Percentiles rank a stretch among this genome's conserved stretches.
phyloP scores from a whole-genome alignment of 2,888 invertebrate species.

The Hyposoter didymator region DNA sequence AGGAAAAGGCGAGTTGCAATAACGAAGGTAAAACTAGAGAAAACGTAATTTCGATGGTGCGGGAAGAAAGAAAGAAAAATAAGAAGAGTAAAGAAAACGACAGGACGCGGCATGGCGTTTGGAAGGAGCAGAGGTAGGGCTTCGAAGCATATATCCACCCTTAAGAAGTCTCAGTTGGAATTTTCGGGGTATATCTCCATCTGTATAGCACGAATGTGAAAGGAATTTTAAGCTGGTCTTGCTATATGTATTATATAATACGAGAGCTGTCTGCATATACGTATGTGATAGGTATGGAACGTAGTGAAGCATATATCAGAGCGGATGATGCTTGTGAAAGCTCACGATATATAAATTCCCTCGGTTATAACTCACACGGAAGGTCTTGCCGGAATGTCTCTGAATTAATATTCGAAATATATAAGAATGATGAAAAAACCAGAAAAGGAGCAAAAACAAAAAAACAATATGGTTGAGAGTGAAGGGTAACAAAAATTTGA shows the following conservation, averaged over 20 bases:
- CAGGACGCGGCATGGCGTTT: background rate
- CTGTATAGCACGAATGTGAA: slow-evolving; percentile 54
- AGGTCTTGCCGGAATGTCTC: slow-evolving; percentile 25
- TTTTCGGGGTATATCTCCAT: slow-evolving; percentile 54
- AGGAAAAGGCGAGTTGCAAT: slow-evolving; percentile 23
- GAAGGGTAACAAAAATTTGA: background rate
- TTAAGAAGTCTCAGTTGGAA: slow-evolving; percentile 53
- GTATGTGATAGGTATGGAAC: slow-evolving; percentile 32
- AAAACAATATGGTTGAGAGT: background rate
- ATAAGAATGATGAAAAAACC: slow-evolving; percentile 5
- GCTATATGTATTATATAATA: slow-evolving; percentile 38
- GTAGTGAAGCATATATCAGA: slow-evolving; percentile 46
- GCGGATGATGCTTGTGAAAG: slow-evolving; percentile 50
- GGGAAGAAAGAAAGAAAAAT: slow-evolving; percentile 3
- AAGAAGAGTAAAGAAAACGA: background rate
- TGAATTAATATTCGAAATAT: slow-evolving; percentile 55
- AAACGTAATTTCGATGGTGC: slow-evolving; percentile 35
- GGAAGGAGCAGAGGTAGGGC: slow-evolving; percentile 13
- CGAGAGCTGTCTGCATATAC: slow-evolving; percentile 19
- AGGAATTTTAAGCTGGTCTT: slow-evolving; percentile 49
- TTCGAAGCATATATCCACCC: slow-evolving; percentile 30
- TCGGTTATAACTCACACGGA: slow-evolving; percentile 28
- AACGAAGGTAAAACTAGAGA: slow-evolving; percentile 37
- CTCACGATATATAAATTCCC: slow-evolving; percentile 57
- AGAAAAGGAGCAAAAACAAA: background rate